Evolutionary conservation across 2,888 invertebrate genomes (phyloP), one percentile per base, ranked within the genome.

Genomic region (Leptinotarsa juncta): DNA sequence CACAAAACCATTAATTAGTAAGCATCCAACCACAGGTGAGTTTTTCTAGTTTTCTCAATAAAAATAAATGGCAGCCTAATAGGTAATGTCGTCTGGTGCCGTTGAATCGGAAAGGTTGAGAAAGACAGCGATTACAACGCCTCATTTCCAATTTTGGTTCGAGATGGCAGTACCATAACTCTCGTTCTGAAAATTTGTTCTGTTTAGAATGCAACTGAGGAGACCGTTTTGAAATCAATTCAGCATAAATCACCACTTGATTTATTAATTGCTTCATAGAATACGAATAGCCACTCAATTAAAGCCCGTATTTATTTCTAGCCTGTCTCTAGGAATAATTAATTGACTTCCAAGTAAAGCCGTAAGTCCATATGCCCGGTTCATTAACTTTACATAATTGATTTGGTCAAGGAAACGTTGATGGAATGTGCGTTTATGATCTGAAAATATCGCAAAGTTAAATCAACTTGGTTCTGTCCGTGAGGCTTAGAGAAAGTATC

Each of bases 171-270:
- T 32, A 12, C 62, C 62, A 42, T 42, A 62, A 62, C 16, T 42
- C 32, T 62, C 42, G 4, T 62, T 62, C 32, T 42, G 62, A 62
- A 62, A 62, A 42, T 62, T 42, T 26, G 26, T 62, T 32, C 62
- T 62, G 42, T 12, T 57, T 57, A 57, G 14, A 57, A 57, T 57
- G 57, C 62, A n/a, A 42, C n/a, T 32, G 42, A 62, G 62, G n/a
- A 26, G 32, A 62, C 62, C 62, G 42, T 57, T 55, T 69, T 57
- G 57, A 69, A 57, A 57, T 48, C 16, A 77, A 73, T 77, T 73
- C 77, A 60, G 70, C 76, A 79, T 81, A 81, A 81, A 81, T 81
- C 79, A 79, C 75, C 55, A 51, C 72, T 74, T 76, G 81, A 81
- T 81, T 80, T 81, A 81, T 81, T 77, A 79, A 81, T 81, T 79